Conservation (phyloP, 2,888 invertebrate genomes). For the Diachrysia chrysitis region DNA sequence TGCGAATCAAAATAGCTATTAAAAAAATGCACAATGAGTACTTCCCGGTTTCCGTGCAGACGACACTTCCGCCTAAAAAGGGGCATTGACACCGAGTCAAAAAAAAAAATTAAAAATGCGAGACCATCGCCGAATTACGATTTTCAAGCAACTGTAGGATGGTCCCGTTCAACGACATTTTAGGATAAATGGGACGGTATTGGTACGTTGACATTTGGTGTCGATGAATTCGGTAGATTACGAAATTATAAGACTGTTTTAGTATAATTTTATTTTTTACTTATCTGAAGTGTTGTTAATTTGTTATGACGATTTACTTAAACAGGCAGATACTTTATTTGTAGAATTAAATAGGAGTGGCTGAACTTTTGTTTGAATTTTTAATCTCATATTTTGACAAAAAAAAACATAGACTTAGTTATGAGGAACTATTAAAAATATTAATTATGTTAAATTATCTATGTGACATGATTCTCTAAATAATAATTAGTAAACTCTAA, state of each 20-base stretch:
- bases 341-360: too few species aligned
- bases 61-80: conserved; percentile 75
- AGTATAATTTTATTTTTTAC: neutral
- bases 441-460: too few species aligned
- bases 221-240: neutral
- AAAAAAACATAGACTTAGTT: too few species aligned
- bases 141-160: conserved; percentile 67
- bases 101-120: conserved; percentile 75
- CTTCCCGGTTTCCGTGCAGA: conserved; percentile 81
- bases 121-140: conserved; percentile 77
- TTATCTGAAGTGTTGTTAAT: too few species aligned
- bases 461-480: too few species aligned
- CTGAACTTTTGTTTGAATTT: too few species aligned
- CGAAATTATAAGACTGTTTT: neutral
- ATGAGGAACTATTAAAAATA: too few species aligned
- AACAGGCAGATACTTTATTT: too few species aligned
- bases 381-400: too few species aligned
- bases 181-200: conserved; percentile 33
- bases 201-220: neutral
- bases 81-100: conserved; percentile 72
- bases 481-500: too few species aligned
- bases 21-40: conserved; percentile 80
- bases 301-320: too few species aligned
- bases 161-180: conserved; percentile 42
- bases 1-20: conserved; percentile 83